Base-by-base conservation (phyloP, 2,888 invertebrate species). In the Lasioglossum leucozonium region DNA sequence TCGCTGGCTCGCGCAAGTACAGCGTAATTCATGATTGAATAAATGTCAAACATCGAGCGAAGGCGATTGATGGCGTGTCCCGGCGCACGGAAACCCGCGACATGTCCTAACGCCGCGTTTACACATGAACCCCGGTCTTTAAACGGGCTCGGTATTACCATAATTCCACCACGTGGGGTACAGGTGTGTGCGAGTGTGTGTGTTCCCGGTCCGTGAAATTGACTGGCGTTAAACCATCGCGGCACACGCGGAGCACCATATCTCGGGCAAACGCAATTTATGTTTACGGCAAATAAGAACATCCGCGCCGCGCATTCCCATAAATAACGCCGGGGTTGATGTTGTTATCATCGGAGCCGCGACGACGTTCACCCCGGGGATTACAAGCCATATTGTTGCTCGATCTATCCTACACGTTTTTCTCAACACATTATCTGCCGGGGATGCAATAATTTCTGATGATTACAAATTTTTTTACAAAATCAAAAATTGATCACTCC, bases 21-120 rank as follows among this genome's bases (percentile, higher is more conserved):
- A 77, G 67, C 71, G 79, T 81, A 83, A 86, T 82, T 89, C 84
- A 76, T 74, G 79, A 77, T 67, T 76, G 81, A 85, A 84, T 79
- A 87, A 91, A 85, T 75, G 74, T 76, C 85, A 73, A 72, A 81
- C 89, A 87, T 76, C 79, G 69, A 82, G 71, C 42, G 37, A 40
- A 74, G 75, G 18, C 65, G 73, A 89, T 88, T 76, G 88, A 88
- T 79, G 77, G 79, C 77, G 37, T 42, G 72, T 30, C 40, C 13
- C 18, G 34, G 42, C 4, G 65, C 65, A 40, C 26, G 47, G n/a
- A 71, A 74, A 65, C 55, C 55, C 74, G 34, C 65, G 69, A 71
- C n/a, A 13, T 16, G 40, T 47, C 69, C 62, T 16, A n/a, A 88
- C 75, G 81, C 82, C 76, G 58, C 72, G 77, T 80, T 89, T 77